These are phyloP conservation scores for Pseudotriccus pelzelni DNA, from an alignment of 2,797 vertebrate species.

Conservation along the genomic window DNA sequence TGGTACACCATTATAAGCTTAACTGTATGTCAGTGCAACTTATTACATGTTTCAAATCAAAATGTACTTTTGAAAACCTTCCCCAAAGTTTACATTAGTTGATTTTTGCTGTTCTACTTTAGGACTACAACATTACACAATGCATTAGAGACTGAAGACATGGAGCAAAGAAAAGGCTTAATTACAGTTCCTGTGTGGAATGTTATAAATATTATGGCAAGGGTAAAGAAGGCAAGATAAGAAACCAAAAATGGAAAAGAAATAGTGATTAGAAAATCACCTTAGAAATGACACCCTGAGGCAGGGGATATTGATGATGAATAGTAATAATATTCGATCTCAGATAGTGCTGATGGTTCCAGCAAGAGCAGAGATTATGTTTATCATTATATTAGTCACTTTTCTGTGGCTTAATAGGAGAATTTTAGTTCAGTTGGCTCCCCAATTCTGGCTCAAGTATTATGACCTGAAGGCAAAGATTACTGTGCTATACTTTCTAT, in stretches of 20 bases:
- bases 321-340: slow-evolving; percentile 11
- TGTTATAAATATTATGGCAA: slow-evolving; percentile 14
- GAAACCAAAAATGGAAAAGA: background rate
- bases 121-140: background rate
- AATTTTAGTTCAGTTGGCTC: background rate
- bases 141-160: slow-evolving; percentile 1
- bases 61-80: slow-evolving; percentile 30
- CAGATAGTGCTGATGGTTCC: slow-evolving; percentile 13
- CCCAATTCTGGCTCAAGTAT: background rate
- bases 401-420: slow-evolving; percentile 9
- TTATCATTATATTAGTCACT: background rate
- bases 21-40: background rate
- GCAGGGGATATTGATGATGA: slow-evolving; percentile 26
- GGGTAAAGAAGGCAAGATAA: slow-evolving; percentile 30
- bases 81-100: slow-evolving; percentile 4
- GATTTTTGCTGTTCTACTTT: background rate
- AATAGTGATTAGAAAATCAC: background rate
- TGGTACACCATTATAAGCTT: background rate
- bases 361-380: slow-evolving; percentile 5
- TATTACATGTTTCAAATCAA: slow-evolving; percentile 6
- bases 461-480: slow-evolving; percentile 4
- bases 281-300: slow-evolving; percentile 26
- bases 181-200: slow-evolving; percentile 22
- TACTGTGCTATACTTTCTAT: background rate
- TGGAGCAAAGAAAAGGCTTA: slow-evolving; percentile 16